A percentile compares a stretch with the other conserved stretches of the same genome.
Evolutionary conservation across 2,797 vertebrate species (phyloP).

Genomic region (Acipenser ruthenus): DNA sequence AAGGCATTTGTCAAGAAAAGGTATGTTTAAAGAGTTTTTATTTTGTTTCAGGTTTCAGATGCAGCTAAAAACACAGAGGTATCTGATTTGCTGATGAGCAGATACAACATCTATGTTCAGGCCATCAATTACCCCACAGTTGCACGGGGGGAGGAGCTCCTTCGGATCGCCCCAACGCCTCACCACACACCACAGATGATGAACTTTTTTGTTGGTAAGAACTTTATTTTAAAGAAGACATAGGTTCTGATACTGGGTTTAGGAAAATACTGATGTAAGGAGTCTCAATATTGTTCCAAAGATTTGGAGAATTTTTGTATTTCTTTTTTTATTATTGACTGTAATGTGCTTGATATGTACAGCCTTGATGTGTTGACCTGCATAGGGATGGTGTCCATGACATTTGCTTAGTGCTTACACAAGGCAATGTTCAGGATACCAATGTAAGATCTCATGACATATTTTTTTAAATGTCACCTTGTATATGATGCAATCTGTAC

Average conservation of each 20-base stretch:
- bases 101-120: conserved; percentile 90
- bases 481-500: neutral
- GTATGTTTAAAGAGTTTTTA: neutral
- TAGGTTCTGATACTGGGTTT: no score
- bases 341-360: no score
- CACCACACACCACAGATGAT: conserved; percentile 97
- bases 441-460: no score
- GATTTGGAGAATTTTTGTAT: no score
- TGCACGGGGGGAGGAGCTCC: conserved; percentile 82
- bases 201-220: conserved; percentile 86
- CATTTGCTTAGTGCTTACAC: no score
- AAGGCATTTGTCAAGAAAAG: no score
- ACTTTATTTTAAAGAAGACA: neutral
- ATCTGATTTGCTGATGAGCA: conserved; percentile 85
- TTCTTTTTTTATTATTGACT: no score
- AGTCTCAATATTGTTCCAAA: no score
- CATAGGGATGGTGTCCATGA: no score
- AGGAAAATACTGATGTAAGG: no score
- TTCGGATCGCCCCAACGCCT: conserved; percentile 88
- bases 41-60: conserved; percentile 67
- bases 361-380: no score
- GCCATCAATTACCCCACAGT: conserved; percentile 96
- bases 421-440: no score
- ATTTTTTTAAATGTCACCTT: neutral
- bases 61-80: conserved; percentile 89